phyloP scores from a whole-genome alignment of 1,140 invertebrate species.

The Dendrolimus punctatus region DNA sequence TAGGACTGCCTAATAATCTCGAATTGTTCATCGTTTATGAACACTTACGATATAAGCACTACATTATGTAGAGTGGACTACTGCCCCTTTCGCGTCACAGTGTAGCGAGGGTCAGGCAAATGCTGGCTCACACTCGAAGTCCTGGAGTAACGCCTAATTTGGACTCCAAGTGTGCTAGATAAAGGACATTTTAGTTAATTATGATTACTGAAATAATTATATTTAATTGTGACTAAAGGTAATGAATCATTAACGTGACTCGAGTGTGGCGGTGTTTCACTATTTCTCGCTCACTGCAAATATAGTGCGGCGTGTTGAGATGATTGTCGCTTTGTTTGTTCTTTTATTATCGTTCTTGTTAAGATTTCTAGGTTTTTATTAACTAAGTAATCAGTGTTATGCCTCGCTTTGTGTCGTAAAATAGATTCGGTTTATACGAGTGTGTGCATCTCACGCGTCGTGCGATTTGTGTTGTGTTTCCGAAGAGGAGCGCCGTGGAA shows the following conservation, averaged over 20 bases:
- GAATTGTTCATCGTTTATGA: slow-evolving; percentile 46
- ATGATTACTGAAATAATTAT: too few species aligned
- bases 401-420: slow-evolving; percentile 21
- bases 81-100: slow-evolving; percentile 54
- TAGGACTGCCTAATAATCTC: slow-evolving; percentile 53
- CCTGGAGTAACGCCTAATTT: too few species aligned
- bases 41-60: slow-evolving; percentile 54
- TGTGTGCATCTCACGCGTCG: slow-evolving; percentile 35
- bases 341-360: slow-evolving; percentile 14
- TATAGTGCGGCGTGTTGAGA: slow-evolving; percentile 33
- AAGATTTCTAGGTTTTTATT: neutral
- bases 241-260: too few species aligned
- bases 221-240: too few species aligned
- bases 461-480: slow-evolving; percentile 79
- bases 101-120: slow-evolving; percentile 29
- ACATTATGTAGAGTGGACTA: slow-evolving; percentile 54
- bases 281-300: slow-evolving; percentile 49
- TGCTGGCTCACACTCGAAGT: neutral
- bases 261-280: slow-evolving; percentile 5
- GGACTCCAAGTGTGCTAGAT: too few species aligned
- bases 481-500: slow-evolving; percentile 76
- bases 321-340: slow-evolving; percentile 10
- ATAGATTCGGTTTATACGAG: slow-evolving; percentile 25
- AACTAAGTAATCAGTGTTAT: neutral
- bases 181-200: too few species aligned